Base-by-base conservation (phyloP, 1,140 invertebrate genomes). In the Papilio machaon region DNA sequence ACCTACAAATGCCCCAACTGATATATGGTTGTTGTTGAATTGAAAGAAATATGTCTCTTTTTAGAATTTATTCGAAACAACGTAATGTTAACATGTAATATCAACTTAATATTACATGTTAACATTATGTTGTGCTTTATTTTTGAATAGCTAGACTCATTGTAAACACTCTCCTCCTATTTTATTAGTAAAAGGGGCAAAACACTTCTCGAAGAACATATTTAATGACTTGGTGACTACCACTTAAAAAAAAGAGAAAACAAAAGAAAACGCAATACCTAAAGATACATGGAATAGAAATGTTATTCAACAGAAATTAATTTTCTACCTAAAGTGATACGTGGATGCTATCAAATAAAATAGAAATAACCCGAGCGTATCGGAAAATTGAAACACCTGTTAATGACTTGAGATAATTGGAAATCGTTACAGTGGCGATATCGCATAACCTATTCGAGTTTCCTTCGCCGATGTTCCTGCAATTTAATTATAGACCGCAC, bases 371-470 rank as follows among this genome's bases (percentile, higher is more conserved):
- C 73, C 9, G 23, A 74, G n/a, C 73, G 73, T 43, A 74, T 81
- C 52, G 74, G 60, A 64, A 54, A 82, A 82, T 75, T 80, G 54
- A 84, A 80, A 85, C 84, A 83, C 80, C 80, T 85, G 84, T 74
- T 79, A 75, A 80, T 82, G 84, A 83, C 80, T 82, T n/a, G 9
- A 80, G 54, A 81, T 85, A 84, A 85, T 84, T 85, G 84, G 47
- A 82, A 70, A 79, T 74, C 58, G 70, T 75, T 82, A 52, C 43
- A 47, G 74, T 19, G 46, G n/a, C 52, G 46, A 76, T 74, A 70
- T 54, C 30, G 19, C 35, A 49, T 73, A 76, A 73, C 81, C 81
- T 75, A 82, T 83, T 82, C 78, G 19, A 83, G 84, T 83, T 80
- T 70, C 79, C 54, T 80, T 73, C 60, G 30, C 80, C 43, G 49